Evolutionary conservation across 2,797 vertebrate genomes (phyloP), one percentile per base, ranked within the genome.

Genomic region (Pseudochromis fuscus): DNA sequence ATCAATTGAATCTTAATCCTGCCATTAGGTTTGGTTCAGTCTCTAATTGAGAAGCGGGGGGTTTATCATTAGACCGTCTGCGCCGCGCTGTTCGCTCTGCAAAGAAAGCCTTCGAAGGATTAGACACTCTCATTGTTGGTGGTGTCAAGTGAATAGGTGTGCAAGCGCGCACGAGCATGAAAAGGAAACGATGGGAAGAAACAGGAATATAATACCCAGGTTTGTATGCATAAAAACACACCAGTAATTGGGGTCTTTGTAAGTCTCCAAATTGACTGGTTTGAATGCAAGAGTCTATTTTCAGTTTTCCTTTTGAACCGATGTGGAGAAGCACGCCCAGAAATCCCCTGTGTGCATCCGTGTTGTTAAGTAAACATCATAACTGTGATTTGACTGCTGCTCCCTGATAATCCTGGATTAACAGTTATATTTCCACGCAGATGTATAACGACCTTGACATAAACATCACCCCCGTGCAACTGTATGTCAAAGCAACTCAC

Each of bases 1-100:
- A 90, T 89, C 79, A 79, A 79, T 70, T 77, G 68, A 83, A 78
- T 88, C 72, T 76, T 66, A 87, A 89, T 87, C 79, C 58, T 38
- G 53, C 44, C 51, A 85, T 73, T 82, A 73, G 67, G 59, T 68
- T 84, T 0, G 24, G 40, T 81, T 79, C 56, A 49, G 68, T 49
- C 38, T 80, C 64, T 84, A 86, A 83, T 78, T 87, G 77, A 83
- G 64, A 75, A 83, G 72, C 58, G 61, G 64, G 68, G 62, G 53
- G 44, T 56, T 67, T 77, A 37, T 68, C 75, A 83, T 83, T 74
- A 61, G 68, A 67, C 68, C 35, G 46, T 33, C 57, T 51, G 65
- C 23, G 56, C 44, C 63, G n/a, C 23, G 40, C 40, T 72, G 35
- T 75, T 82, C 28, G 64, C 48, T 75, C 28, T 31, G 52, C 33